A percentile compares a stretch with the other conserved stretches of the same genome.
Conservation (phyloP, 2,888 invertebrate genomes). For the Antitype chi region DNA sequence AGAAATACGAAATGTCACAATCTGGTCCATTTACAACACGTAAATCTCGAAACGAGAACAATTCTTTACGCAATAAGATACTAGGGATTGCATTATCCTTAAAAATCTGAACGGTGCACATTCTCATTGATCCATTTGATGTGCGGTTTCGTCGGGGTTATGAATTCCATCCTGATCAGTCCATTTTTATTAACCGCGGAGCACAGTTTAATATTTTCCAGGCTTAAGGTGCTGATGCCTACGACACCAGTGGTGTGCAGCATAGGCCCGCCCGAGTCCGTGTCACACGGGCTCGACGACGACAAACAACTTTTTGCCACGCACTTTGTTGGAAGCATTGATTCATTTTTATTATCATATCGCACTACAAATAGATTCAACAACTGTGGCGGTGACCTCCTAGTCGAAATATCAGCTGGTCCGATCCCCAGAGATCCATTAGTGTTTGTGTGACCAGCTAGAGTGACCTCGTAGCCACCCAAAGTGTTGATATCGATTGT, state of each 20-base stretch:
- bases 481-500: slow-evolving; percentile 39
- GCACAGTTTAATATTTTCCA: slow-evolving; percentile 37
- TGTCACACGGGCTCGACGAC: slow-evolving; percentile 1
- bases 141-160: slow-evolving; percentile 42
- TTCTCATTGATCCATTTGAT: slow-evolving; percentile 37
- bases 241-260: slow-evolving; percentile 37
- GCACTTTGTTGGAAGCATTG: slow-evolving; percentile 20
- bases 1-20: slow-evolving; percentile 15
- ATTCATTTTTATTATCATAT: slow-evolving; percentile 16
- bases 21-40: not conserved
- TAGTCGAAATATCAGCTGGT: not conserved
- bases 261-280: slow-evolving; percentile 53
- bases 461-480: slow-evolving; percentile 17
- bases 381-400: slow-evolving; percentile 4
- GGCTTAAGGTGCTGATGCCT: slow-evolving; percentile 46
- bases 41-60: not conserved
- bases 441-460: slow-evolving; percentile 18
- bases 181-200: slow-evolving; percentile 14
- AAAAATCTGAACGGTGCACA: slow-evolving; percentile 23
- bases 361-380: slow-evolving; percentile 35
- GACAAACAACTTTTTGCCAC: slow-evolving; percentile 24
- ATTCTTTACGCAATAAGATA: no score
- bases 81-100: not conserved
- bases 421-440: slow-evolving; percentile 5
- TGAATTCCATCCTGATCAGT: slow-evolving; percentile 31